phyloP scores from a whole-genome alignment of 2,797 vertebrate genomes.

The Pteronotus mesoamericanus region DNA sequence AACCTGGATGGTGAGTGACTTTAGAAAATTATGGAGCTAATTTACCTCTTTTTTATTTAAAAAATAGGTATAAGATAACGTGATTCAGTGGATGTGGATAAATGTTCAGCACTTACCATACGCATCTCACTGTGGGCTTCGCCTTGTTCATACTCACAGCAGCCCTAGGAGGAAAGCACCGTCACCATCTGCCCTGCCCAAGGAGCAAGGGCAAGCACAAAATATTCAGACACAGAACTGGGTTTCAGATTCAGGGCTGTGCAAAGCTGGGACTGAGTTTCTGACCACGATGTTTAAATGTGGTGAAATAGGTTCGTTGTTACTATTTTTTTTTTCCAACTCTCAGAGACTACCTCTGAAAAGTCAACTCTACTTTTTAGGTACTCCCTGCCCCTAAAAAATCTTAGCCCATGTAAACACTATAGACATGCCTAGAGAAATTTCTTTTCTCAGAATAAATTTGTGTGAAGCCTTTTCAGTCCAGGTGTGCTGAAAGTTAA shows the following conservation, averaged over 20 bases:
- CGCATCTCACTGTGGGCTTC: not conserved
- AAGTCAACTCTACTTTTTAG: not conserved
- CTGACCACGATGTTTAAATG: not conserved
- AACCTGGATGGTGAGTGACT: not conserved
- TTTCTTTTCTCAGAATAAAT: conserved; percentile 75
- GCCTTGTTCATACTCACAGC: not conserved
- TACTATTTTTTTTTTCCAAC: not conserved
- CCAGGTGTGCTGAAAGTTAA: conserved; percentile 69
- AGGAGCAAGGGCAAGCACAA: not conserved
- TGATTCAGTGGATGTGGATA: not conserved
- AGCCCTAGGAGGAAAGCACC: too few relatives aligned
- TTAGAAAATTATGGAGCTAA: not conserved
- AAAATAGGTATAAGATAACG: not conserved
- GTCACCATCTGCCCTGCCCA: not conserved
- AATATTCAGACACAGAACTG: not conserved
- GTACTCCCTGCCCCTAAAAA: not conserved
- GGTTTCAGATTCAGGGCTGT: not conserved
- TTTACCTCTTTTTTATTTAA: not conserved
- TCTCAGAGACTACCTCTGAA: not conserved
- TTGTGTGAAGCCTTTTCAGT: conserved; percentile 72
- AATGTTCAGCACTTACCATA: not conserved
- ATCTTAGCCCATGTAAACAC: conserved; percentile 48
- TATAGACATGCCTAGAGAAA: conserved; percentile 66
- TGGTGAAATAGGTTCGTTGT: not conserved
- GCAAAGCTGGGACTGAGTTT: not conserved